These are phyloP conservation scores for Hippocampus comes DNA, from an alignment of 2,113 vertebrate species.

Conservation along the genomic window DNA sequence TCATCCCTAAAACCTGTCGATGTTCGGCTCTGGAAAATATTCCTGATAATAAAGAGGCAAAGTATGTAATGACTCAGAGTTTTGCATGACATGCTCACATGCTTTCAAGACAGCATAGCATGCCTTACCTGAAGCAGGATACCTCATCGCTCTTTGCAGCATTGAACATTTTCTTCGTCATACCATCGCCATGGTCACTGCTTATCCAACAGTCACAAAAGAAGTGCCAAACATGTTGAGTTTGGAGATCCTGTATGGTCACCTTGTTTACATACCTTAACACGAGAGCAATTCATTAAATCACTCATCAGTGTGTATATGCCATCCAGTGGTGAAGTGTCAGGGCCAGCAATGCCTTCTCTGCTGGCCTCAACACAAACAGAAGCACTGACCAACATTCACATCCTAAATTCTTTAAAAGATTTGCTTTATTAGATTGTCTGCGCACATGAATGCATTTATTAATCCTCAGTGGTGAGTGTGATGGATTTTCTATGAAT, in stretches of 20 bases:
- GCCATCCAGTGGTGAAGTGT: no score
- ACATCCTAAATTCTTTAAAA: no score
- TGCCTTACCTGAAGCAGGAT: conserved; percentile 72
- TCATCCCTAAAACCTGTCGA: conserved; percentile 75
- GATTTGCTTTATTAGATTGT: no score
- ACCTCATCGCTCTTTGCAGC: conserved; percentile 73
- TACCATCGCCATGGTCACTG: conserved; percentile 55
- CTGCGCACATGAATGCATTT: no score
- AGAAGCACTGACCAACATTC: neutral
- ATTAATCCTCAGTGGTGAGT: no score
- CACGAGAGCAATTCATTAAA: neutral
- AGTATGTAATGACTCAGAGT: neutral
- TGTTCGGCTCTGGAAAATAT: conserved; percentile 77
- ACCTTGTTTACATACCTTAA: conserved; percentile 74
- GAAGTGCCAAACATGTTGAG: conserved; percentile 65
- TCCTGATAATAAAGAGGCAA: conserved; percentile 49
- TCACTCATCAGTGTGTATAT: neutral
- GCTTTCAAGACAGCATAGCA: neutral
- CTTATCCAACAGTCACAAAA: conserved; percentile 75
- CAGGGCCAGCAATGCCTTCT: no score
- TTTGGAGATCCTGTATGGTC: conserved; percentile 71
- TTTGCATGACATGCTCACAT: neutral
- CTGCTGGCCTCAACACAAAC: neutral
- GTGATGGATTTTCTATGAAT: no score
- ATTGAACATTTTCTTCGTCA: conserved; percentile 71